Evolutionary conservation across 2,113 vertebrate genomes (phyloP).

Genomic region (Clarias gariepinus): DNA sequence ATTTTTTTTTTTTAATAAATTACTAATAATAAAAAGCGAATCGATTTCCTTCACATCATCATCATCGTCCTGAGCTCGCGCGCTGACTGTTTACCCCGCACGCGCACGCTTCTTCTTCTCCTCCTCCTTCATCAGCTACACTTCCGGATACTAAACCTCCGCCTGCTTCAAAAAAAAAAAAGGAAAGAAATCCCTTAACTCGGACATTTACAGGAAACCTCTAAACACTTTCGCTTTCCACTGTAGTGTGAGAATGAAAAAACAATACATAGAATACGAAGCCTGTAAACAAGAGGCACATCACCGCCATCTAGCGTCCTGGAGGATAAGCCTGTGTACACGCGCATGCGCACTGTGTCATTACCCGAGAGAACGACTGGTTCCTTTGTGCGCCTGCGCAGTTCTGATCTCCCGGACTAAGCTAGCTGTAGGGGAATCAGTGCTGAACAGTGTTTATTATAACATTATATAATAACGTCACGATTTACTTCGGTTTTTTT

Average conservation of each 20-base stretch:
- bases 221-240: background rate
- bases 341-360: constrained; percentile 33
- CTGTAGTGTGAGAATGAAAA: background rate
- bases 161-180: background rate
- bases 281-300: background rate
- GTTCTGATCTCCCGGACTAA: background rate
- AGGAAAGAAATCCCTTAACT: background rate
- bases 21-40: too few relatives aligned
- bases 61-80: background rate
- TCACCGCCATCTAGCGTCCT: background rate
- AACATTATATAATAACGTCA: too few relatives aligned
- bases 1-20: background rate
- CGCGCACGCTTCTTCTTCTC: background rate
- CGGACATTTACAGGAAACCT: background rate
- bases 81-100: background rate
- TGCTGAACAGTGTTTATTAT: too few relatives aligned
- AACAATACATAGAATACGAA: background rate
- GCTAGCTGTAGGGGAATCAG: background rate
- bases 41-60: background rate
- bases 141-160: background rate
- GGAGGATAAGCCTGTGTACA: background rate
- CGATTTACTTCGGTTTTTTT: too few relatives aligned
- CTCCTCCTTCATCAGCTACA: too few relatives aligned
- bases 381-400: background rate
- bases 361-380: background rate